A percentile compares a stretch with the other conserved stretches of the same genome.
These are phyloP conservation scores for Drosophila paramelanica DNA, from an alignment of 2,888 invertebrate species.

Conservation along the genomic window DNA sequence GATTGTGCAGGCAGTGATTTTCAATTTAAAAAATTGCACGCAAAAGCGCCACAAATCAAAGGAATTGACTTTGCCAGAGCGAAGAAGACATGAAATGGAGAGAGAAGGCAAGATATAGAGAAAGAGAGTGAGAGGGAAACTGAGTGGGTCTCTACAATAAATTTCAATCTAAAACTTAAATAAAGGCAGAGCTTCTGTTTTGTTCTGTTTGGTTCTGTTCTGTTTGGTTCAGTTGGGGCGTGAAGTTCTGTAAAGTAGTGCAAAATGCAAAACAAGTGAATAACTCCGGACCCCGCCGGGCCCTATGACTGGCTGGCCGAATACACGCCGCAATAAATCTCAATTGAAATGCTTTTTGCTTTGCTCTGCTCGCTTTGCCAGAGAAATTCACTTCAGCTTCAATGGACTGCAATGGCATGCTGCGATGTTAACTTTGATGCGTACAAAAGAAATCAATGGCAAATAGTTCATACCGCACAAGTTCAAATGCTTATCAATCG, in stretches of 20 bases:
- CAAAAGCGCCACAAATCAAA: constrained; percentile 82
- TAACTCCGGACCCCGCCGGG: background rate
- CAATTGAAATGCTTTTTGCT: constrained; percentile 78
- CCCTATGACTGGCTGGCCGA: constrained; percentile 34
- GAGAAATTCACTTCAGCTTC: constrained; percentile 74
- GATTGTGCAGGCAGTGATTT: constrained; percentile 77
- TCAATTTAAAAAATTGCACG: constrained; percentile 81
- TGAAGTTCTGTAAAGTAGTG: constrained; percentile 63
- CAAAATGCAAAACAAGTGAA: constrained; percentile 74
- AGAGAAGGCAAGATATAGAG: background rate
- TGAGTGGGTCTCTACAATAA: constrained; percentile 58
- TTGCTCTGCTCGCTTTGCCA: constrained; percentile 62
- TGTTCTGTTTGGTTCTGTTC: constrained; percentile 30
- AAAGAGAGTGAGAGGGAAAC: background rate
- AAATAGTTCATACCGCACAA: constrained; percentile 59
- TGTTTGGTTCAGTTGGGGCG: constrained; percentile 42
- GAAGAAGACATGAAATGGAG: background rate
- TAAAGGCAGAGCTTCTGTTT: constrained; percentile 67
- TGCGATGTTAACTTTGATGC: constrained; percentile 62
- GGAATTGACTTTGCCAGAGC: constrained; percentile 73
- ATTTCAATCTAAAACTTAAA: constrained; percentile 81
- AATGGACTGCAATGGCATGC: constrained; percentile 66
- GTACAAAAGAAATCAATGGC: constrained; percentile 77
- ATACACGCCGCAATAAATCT: constrained; percentile 79
- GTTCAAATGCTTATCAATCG: constrained; percentile 6